Evolutionary conservation across 2,888 invertebrate species (phyloP), one percentile per base, ranked within the genome.

Genomic region (Syrphus vitripennis): DNA sequence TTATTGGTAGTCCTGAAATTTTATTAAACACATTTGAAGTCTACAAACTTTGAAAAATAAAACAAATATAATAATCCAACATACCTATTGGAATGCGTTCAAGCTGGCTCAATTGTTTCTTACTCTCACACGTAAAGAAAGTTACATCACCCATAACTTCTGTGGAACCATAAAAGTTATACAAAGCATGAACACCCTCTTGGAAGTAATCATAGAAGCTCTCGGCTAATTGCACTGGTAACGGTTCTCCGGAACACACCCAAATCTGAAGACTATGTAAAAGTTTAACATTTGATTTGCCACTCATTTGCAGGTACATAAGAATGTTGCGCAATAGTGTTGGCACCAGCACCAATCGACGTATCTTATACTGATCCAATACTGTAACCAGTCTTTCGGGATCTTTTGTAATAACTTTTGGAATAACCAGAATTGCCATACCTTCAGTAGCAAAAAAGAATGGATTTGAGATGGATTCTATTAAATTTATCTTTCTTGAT

Each of bases 111-210:
- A 97, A 89, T 87, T 96, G 95, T 4, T 93, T 93, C 14, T 93
- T 90, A 65, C 93, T 94, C 78, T 94, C 94, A 88, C 97, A 93
- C 0, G 95, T 93, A 88, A 96, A 95, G 89, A 95, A 97, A 0
- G 97, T 97, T 2, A 98, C 97, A 90, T 97, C 98, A 0, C 97
- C 98, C 96, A 97, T 97, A 0, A 97, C 95, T 91, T 98, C 98
- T 0, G 98, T 97, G 88, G 97, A 97, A 0, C 98, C 98, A 89
- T 97, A 98, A 90, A 97, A 97, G 90, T 98, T 98, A 70, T 97
- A 97, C 48, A 98, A 92, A 16, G 94, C 93, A 84, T 95, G 95
- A 0, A 93, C 92, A 10, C 94, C 93, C 74, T 94, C 94, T n/a
- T 94, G 93, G 87, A 97, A 97, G 87, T 95, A 94, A 40, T 94